Evolutionary conservation across 2,797 vertebrate species (phyloP).

Genomic region (Melanotaenia boesemani): DNA sequence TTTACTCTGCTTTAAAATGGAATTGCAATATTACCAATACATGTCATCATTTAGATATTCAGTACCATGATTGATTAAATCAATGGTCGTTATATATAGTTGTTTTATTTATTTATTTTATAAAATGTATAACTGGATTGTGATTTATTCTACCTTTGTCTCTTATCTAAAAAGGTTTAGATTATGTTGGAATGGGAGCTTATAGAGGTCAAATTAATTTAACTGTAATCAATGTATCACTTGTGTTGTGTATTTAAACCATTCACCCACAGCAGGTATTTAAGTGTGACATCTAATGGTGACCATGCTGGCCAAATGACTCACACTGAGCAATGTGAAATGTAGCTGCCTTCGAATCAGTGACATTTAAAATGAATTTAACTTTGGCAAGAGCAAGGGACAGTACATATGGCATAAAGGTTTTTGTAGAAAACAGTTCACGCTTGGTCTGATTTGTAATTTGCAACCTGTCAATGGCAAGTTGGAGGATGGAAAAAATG

Average conservation of each 20-base stretch:
- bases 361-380: constrained; percentile 54
- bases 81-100: too few species aligned
- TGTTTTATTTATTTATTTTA: not conserved
- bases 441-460: constrained; percentile 14
- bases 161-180: not conserved
- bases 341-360: constrained; percentile 33
- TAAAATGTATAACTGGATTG: not conserved
- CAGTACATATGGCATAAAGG: not conserved
- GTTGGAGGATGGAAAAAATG: constrained; percentile 5
- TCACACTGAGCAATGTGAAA: constrained; percentile 40
- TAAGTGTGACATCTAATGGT: constrained; percentile 3
- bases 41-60: not conserved
- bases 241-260: not conserved
- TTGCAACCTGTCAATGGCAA: constrained; percentile 17
- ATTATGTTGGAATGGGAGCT: not conserved
- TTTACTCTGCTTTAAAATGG: too few species aligned
- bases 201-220: not conserved
- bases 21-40: not conserved
- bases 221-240: not conserved
- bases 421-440: not conserved
- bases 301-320: constrained; percentile 43
- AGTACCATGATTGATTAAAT: not conserved
- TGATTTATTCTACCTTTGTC: not conserved
- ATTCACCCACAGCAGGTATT: constrained; percentile 23
- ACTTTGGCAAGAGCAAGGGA: constrained; percentile 33